phyloP scores from a whole-genome alignment of 2,113 vertebrate species.

The Oreotragus oreotragus region DNA sequence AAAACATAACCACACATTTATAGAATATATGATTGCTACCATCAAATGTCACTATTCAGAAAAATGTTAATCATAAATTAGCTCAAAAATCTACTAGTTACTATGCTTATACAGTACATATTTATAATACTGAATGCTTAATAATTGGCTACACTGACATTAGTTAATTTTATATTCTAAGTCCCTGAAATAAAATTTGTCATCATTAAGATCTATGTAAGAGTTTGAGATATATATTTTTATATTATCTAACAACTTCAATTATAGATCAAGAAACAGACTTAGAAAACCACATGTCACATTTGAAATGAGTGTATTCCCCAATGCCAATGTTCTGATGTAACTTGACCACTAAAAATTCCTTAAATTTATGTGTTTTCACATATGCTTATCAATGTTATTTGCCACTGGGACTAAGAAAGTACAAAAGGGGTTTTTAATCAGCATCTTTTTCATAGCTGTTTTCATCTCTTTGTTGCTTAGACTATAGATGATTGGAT shows the following conservation, averaged over 20 bases:
- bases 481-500: slow-evolving; percentile 66
- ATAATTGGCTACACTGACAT: background rate
- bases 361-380: background rate
- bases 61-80: background rate
- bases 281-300: background rate
- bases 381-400: background rate
- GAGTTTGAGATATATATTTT: background rate
- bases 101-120: background rate
- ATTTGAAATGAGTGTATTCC: background rate
- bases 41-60: background rate
- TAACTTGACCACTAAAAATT: background rate
- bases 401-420: background rate
- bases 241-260: background rate
- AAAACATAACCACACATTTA: background rate
- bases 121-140: background rate
- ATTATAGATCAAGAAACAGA: background rate
- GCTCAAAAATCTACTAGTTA: background rate
- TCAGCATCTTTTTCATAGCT: slow-evolving; percentile 47
- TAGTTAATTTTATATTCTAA: background rate
- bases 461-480: slow-evolving; percentile 61
- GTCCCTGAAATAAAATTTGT: background rate
- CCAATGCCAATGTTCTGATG: background rate
- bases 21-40: background rate
- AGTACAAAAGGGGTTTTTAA: background rate
- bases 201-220: background rate